phyloP scores from a whole-genome alignment of 2,797 vertebrate genomes.

The Fringilla coelebs region DNA sequence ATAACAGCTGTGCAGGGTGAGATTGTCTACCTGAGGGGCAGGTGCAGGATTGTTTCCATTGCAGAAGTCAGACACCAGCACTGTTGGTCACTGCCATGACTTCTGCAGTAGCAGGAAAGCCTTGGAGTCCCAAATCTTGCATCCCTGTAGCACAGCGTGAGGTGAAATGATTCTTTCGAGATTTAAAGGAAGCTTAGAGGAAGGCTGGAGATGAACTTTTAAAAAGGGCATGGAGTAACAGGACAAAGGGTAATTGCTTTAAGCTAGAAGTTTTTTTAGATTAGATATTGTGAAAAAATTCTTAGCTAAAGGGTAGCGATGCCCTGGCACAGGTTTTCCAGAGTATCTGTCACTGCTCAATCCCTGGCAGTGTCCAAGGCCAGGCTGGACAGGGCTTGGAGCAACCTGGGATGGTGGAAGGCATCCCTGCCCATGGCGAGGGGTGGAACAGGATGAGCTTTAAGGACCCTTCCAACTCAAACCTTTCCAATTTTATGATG shows the following conservation, averaged over 20 bases:
- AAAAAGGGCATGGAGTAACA: neutral
- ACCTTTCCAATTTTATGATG: neutral
- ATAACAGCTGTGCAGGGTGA: neutral
- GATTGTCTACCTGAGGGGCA: neutral
- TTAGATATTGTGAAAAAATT: neutral
- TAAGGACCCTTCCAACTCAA: neutral
- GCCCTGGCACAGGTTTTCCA: neutral
- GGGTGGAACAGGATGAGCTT: neutral
- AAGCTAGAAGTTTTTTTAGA: neutral
- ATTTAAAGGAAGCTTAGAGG: neutral
- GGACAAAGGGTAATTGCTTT: neutral
- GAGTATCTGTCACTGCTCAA: rapidly evolving
- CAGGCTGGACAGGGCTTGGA: rapidly evolving
- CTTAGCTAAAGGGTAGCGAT: neutral
- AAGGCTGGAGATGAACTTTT: neutral
- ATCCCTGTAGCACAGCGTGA: rapidly evolving
- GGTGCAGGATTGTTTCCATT: neutral
- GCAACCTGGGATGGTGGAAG: neutral
- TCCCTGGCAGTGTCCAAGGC: neutral
- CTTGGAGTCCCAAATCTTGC: neutral
- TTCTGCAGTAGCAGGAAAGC: neutral
- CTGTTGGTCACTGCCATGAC: neutral
- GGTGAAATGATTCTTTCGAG: neutral
- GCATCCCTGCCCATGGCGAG: neutral
- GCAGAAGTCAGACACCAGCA: rapidly evolving